phyloP scores from a whole-genome alignment of 2,113 vertebrate genomes.

The Eulacestoma nigropectus region DNA sequence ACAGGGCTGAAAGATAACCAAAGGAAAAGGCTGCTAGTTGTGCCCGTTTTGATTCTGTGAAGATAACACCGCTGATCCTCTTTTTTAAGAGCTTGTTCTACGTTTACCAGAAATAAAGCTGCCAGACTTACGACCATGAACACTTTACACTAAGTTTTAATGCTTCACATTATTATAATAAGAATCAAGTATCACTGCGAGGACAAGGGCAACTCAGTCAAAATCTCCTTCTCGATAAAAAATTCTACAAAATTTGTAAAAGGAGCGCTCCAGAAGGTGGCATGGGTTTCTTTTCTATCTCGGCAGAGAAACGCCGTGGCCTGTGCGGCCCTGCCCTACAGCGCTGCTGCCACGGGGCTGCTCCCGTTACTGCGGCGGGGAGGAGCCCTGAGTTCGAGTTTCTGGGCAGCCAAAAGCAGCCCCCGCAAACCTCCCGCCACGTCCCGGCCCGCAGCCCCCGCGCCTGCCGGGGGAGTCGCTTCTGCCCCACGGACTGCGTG shows the following conservation, averaged over 20 bases:
- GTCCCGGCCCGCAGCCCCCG: not conserved
- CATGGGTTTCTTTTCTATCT: accelerated
- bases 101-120: accelerated
- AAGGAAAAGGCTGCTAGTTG: not conserved
- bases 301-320: not conserved
- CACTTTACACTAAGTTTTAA: not conserved
- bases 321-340: not conserved
- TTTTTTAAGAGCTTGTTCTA: accelerated
- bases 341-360: not conserved
- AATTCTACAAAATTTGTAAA: accelerated
- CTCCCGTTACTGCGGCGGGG: not conserved
- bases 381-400: too few relatives aligned
- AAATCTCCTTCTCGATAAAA: accelerated
- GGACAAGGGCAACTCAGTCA: not conserved
- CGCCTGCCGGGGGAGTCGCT: accelerated
- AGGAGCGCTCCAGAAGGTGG: accelerated
- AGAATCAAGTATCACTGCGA: accelerated
- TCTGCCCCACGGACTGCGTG: not conserved
- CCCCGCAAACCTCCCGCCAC: accelerated
- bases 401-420: accelerated
- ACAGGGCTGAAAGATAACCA: accelerated
- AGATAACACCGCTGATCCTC: accelerated
- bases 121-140: accelerated
- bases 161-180: accelerated
- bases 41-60: accelerated